Base-by-base conservation (phyloP, 2,113 vertebrate genomes). In the Hiodon tergisus region DNA sequence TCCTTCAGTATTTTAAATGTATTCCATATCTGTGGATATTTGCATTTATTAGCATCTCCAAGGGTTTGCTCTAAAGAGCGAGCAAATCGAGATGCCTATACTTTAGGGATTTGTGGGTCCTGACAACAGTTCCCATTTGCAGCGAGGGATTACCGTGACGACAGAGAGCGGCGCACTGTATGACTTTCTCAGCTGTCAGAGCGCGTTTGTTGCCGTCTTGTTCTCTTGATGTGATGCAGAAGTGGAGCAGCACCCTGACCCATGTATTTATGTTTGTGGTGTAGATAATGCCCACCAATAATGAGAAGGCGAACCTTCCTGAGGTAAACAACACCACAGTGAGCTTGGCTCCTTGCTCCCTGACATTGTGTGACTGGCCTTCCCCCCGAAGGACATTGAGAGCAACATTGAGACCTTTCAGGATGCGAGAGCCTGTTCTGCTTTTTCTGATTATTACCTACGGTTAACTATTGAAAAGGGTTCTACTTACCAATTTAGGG, bases 201-300 rank as follows among this genome's bases (percentile, higher is more conserved):
- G 61, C 13, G 46, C 4, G 11, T 47, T 50, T 17, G 50, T n/a
- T 50, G 17, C 16, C 46, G 53, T 67, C 46, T 4, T 51, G 54
- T 52, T 75, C 7, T 50, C 72, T 50, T 53, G 14, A 67, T 68
- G 65, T 16, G 13, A 5, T n/a, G 14, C 63, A 50, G 54, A 54
- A 63, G 48, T 75, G 73, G 65, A 73, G 52, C 31, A 31, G 31
- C 31, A 31, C 31, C 79, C 69, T 73, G 77, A 67, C 79, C 76
- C 69, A 58, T 85, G 67, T 85, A n/a, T 89, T 55, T 94, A 84
- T 94, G 90, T 95, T 93, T 96, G 89, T 93, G 94, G 94, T 94
- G 76, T 94, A 98, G 96, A 97, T 91, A 93, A 90, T 90, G 90
- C 92, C 92, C 91, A 88, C 89, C 90, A 93, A 82, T 96, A 95